These are phyloP conservation scores for Columba janthina DNA, from an alignment of 2,113 vertebrate species.

Conservation along the genomic window DNA sequence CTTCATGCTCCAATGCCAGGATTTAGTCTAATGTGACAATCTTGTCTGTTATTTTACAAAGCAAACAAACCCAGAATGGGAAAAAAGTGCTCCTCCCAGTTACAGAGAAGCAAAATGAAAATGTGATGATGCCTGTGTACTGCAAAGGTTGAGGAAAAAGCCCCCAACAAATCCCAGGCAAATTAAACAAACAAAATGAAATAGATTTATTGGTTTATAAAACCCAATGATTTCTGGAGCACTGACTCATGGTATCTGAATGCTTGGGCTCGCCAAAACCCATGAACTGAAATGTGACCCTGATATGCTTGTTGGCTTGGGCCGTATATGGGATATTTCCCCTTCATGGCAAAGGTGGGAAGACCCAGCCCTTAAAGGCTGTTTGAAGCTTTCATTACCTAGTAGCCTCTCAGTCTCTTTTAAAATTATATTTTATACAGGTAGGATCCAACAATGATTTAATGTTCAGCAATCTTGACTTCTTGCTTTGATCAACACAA, in stretches of 20 bases:
- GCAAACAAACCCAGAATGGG: not conserved
- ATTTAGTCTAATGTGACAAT: not conserved
- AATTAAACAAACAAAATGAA: not conserved
- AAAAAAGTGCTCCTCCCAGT: not conserved
- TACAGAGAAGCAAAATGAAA: not conserved
- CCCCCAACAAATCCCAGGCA: not conserved
- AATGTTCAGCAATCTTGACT: not conserved
- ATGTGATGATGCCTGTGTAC: not conserved
- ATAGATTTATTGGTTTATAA: not conserved
- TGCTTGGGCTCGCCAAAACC: slow-evolving; percentile 13
- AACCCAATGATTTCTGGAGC: not conserved
- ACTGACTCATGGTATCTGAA: slow-evolving; percentile 39
- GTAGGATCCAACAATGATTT: not conserved
- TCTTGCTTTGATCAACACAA: not conserved
- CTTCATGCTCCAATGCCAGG: not conserved
- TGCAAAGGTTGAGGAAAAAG: not conserved
- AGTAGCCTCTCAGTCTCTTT: not conserved
- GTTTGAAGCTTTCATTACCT: not conserved
- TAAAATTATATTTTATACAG: no score
- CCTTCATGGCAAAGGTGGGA: not conserved
- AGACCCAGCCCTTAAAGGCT: not conserved
- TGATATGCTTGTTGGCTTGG: not conserved
- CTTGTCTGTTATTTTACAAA: not conserved
- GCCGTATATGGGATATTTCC: slow-evolving; percentile 22
- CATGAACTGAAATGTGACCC: not conserved